A percentile compares a stretch with the other conserved stretches of the same genome.
Conservation (phyloP, 1,140 invertebrate genomes). For the Maniola jurtina region DNA sequence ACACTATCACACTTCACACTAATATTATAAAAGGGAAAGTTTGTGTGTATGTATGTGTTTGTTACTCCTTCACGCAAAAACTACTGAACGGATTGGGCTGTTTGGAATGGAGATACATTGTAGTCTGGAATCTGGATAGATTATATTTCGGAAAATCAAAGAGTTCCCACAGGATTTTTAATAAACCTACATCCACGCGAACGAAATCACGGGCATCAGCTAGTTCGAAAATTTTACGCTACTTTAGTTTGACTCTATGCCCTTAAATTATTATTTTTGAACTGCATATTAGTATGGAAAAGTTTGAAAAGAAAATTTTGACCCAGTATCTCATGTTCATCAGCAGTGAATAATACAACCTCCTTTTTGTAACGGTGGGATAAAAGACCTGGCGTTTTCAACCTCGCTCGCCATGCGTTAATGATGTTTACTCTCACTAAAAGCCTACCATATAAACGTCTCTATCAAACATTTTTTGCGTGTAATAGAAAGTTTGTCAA, state of each 20-base stretch:
- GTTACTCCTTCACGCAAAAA: too few species aligned
- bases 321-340: conserved; percentile 18
- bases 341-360: conserved; percentile 23
- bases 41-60: too few species aligned
- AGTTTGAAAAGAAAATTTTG: conserved; percentile 13
- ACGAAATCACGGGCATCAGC: too few species aligned
- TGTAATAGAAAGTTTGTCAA: conserved; percentile 8
- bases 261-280: background rate
- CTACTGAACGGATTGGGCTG: too few species aligned
- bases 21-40: too few species aligned
- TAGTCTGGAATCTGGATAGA: too few species aligned
- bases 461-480: conserved; percentile 32
- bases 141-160: too few species aligned
- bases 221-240: background rate
- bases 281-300: background rate
- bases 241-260: background rate
- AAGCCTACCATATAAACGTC: conserved; percentile 40
- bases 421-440: conserved; percentile 60
- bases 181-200: too few species aligned
- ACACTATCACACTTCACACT: too few species aligned
- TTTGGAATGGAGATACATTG: too few species aligned
- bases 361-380: conserved; percentile 31
- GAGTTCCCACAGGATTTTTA: too few species aligned
- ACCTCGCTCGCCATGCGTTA: conserved; percentile 41
- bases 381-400: conserved; percentile 35